Base-by-base conservation (phyloP, 2,888 invertebrate genomes). In the Hanleya hanleyi region DNA sequence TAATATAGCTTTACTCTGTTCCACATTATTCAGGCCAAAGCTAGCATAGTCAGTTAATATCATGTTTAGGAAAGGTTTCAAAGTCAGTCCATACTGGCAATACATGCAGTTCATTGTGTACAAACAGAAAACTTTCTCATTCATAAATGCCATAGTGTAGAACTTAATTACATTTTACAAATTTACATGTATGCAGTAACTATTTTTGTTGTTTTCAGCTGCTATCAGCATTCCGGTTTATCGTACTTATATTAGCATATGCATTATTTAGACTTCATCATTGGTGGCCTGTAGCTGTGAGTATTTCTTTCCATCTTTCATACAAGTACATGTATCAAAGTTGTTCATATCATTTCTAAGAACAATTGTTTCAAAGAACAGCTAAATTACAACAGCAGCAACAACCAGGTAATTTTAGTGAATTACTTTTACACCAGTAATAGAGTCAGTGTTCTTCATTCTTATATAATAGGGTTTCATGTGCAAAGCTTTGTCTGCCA, bases 271-370 rank as follows among this genome's bases (percentile, higher is more conserved):
- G 95, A 87, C 93, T 96, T 68, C 94, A 95, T 87, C 96, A 97
- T 88, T 97, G 97, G 95, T 93, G 94, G 87, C 93, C 96, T 78
- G 95, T 97, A 87, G 96, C 96, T 81, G 97, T 97, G 91, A 94
- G 95, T 94, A 84, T 3, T 9, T 7, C 38, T 3, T 12, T 37
- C 7, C 33, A 15, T 50, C 32, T 65, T 47, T 12, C 7, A n/a
- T 9, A 37, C 29, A 3, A 9, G 38, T 61, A 2, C 50, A 35
- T 35, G 18, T 7, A 33, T 68, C 22, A 51, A 22, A 49, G 29
- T 15, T 32, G 32, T 18, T 26, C 0, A 29, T n/a, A n/a, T n/a
- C n/a, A n/a, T n/a, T n/a, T n/a, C n/a, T n/a, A n/a, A n/a, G n/a
- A n/a, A n/a, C n/a, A n/a, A n/a, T n/a, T n/a, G n/a, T n/a, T n/a